These are phyloP conservation scores for Platycheirus albimanus DNA, from an alignment of 2,888 invertebrate species.

Conservation along the genomic window DNA sequence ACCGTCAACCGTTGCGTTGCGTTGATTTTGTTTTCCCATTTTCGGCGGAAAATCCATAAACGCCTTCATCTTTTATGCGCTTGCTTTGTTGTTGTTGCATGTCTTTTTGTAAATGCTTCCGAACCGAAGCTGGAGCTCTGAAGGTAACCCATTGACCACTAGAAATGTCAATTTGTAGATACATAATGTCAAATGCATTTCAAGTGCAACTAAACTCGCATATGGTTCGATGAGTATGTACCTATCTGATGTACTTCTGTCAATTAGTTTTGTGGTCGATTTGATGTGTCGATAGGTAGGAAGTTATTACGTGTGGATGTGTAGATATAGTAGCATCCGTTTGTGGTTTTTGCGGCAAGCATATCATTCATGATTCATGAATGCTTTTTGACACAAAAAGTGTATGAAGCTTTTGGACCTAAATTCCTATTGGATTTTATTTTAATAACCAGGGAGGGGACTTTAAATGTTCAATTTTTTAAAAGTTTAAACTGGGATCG, in stretches of 20 bases:
- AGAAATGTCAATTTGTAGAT: slow-evolving; percentile 35
- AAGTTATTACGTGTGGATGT: too few relatives aligned
- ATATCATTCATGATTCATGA: neutral
- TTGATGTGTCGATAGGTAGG: neutral
- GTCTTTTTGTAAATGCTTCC: neutral
- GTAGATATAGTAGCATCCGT: too few relatives aligned
- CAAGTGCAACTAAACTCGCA: slow-evolving; percentile 41
- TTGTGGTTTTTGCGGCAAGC: neutral
- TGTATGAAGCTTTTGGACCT: too few relatives aligned
- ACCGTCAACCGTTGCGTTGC: neutral
- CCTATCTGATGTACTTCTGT: neutral
- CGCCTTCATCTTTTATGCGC: neutral
- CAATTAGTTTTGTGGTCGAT: slow-evolving; percentile 1
- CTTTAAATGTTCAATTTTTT: too few relatives aligned
- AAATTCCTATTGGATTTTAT: too few relatives aligned
- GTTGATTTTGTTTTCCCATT: slow-evolving; percentile 10
- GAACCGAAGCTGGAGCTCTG: too few relatives aligned
- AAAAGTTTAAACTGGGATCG: too few relatives aligned
- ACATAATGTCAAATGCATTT: slow-evolving; percentile 31
- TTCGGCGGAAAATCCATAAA: slow-evolving; percentile 43
- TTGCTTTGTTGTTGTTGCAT: neutral
- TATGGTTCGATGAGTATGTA: slow-evolving; percentile 36
- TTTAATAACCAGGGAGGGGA: too few relatives aligned
- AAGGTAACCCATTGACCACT: slow-evolving; percentile 59
- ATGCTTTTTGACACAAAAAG: too few relatives aligned